Conservation (phyloP, 2,797 vertebrate species). For the Urosaurus nigricauda region DNA sequence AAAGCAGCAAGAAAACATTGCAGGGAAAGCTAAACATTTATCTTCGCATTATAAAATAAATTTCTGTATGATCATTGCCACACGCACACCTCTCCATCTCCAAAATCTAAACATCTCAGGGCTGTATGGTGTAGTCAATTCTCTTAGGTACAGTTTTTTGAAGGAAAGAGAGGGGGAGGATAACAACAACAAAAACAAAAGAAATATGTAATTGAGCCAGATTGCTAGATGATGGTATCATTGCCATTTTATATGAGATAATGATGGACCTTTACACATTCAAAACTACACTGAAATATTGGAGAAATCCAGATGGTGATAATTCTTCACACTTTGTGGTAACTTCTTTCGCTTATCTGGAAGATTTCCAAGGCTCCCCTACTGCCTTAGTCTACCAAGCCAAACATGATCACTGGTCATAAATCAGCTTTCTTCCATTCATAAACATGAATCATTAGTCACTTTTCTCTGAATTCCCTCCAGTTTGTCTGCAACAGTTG, state of each 20-base stretch:
- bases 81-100: not conserved
- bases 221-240: not conserved
- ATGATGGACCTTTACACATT: conserved; percentile 5
- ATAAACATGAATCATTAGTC: conserved; percentile 20
- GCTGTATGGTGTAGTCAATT: not conserved
- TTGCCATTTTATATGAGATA: not conserved
- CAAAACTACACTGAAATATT: conserved; percentile 14
- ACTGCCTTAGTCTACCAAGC: conserved; percentile 22
- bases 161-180: no score
- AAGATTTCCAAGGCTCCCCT: conserved; percentile 13
- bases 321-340: conserved; percentile 32
- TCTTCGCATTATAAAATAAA: not conserved
- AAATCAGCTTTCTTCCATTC: conserved; percentile 34
- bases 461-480: conserved; percentile 31
- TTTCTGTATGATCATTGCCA: not conserved
- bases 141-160: not conserved
- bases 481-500: conserved; percentile 24
- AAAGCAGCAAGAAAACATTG: not conserved
- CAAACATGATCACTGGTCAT: conserved; percentile 23
- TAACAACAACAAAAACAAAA: not conserved
- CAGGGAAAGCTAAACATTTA: not conserved
- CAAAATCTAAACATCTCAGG: not conserved
- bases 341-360: conserved; percentile 37
- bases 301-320: conserved; percentile 33
- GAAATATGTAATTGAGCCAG: not conserved